phyloP scores from a whole-genome alignment of 37 sponge, comb jelly and placozoan genomes.

The Ephydatia muelleri region DNA sequence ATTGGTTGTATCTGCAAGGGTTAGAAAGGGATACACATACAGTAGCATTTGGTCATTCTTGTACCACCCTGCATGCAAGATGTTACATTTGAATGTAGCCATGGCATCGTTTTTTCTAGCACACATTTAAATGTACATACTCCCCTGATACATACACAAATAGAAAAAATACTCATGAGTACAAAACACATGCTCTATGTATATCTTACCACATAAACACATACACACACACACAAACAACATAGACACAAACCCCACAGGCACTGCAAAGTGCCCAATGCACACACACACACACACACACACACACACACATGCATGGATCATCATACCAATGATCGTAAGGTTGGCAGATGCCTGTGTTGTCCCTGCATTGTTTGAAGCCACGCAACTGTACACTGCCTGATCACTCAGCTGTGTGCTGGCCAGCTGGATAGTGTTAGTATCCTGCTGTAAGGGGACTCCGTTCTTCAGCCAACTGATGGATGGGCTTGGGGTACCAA shows the following conservation, averaged over 20 bases:
- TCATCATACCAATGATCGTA: constrained; percentile 37
- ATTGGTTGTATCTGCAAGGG: not conserved
- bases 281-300: not conserved
- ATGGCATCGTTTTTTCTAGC: no score
- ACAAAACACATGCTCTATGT: not conserved
- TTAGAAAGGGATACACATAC: not conserved
- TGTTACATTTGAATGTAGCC: no score
- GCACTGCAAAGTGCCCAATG: no score
- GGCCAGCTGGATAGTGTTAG: not conserved
- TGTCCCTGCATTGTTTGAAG: constrained; percentile 25
- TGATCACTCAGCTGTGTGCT: not conserved
- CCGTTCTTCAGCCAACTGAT: constrained; percentile 7
- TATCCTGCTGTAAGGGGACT: not conserved
- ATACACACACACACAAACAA: not conserved
- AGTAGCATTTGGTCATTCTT: not conserved
- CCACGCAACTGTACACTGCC: constrained; percentile 10
- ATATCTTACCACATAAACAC: not conserved
- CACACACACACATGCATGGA: not conserved
- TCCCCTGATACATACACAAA: not conserved
- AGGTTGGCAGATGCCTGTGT: constrained; percentile 9
- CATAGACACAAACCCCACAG: not conserved
- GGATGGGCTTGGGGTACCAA: constrained; percentile 1
- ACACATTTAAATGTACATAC: not conserved
- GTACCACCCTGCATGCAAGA: no score
- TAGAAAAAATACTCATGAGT: not conserved